A percentile compares a stretch with the other conserved stretches of the same genome.
Conservation (phyloP, 2,113 vertebrate species). For the Salvelinus alpinus region DNA sequence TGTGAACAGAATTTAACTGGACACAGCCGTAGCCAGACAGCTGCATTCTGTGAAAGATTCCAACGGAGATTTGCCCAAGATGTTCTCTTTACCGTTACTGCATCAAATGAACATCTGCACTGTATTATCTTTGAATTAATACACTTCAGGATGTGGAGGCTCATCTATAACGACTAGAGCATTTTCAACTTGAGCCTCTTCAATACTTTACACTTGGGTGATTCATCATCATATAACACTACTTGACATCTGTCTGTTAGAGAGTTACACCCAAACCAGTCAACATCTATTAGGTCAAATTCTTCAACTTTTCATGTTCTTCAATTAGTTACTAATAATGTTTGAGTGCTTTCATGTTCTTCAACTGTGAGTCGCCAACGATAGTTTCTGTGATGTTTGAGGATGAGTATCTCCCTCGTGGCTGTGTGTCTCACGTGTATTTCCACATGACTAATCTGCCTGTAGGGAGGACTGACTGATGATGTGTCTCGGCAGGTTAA, state of each 20-base stretch:
- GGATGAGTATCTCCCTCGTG: background rate
- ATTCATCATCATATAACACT: no score
- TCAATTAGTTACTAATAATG: background rate
- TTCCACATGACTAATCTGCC: slow-evolving; percentile 14
- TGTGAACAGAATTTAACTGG: slow-evolving; percentile 85
- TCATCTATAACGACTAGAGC: slow-evolving; percentile 54
- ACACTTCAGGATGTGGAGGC: slow-evolving; percentile 56
- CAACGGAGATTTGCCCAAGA: slow-evolving; percentile 66
- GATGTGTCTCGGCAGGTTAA: slow-evolving; percentile 20
- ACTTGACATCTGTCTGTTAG: no score
- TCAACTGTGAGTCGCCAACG: background rate
- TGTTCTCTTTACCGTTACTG: slow-evolving; percentile 53
- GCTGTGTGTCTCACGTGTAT: background rate
- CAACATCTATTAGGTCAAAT: no score
- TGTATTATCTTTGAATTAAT: slow-evolving; percentile 69
- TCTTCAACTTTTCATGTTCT: background rate
- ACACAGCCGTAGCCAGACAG: slow-evolving; percentile 74
- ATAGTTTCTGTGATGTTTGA: background rate
- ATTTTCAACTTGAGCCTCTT: slow-evolving; percentile 9
- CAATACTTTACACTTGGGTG: no score
- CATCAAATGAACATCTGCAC: slow-evolving; percentile 63
- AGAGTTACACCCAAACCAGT: no score
- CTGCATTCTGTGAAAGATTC: slow-evolving; percentile 68
- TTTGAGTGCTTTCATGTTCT: background rate
- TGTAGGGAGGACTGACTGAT: background rate